Base-by-base conservation (phyloP, 92 coral and sea anemone genomes). In the Actinostola sp. region DNA sequence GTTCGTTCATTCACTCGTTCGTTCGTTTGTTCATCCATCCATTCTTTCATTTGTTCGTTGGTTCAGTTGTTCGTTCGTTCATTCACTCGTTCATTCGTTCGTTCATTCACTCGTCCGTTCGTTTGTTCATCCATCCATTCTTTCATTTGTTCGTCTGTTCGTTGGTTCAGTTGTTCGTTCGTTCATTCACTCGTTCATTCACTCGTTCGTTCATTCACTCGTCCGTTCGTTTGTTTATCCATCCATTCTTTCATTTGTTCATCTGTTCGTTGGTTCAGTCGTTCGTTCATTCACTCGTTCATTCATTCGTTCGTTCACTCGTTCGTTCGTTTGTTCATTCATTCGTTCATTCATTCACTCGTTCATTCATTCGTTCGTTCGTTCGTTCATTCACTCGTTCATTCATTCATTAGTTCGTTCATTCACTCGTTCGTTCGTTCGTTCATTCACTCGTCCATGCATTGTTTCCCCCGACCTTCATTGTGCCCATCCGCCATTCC, bases 301-400 rank as follows among this genome's bases (percentile, higher is more conserved):
- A 48, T 14, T 17, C 54, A 48, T 13, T 48, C n/a, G n/a, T n/a
- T n/a, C 54, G 19, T 48, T 48, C 16, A 48, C 19, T 48, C 21
- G 19, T 3, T 3, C 12, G 19, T 3, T 17, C 54, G 19, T 9
- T 48, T 17, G 19, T 48, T 48, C 21, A 48, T 48, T 48, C 19
- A 23, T 48, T 23, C 5, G 2, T 48, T 48, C 5, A 48, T n/a
- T n/a, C n/a, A n/a, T n/a, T n/a, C n/a, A n/a, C n/a, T n/a, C n/a
- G n/a, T n/a, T n/a, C n/a, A n/a, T 14, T 48, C 54, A 48, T 48
- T 48, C 54, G 19, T 48, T 48, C 54, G 21, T 48, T 48, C 16
- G 21, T 48, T 48, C 54, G 21, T 48, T 48, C 54, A 48, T 48
- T 48, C 16, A 14, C 14, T 14, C 8, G 19, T 48, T 48, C 8